Evolutionary conservation across 2,888 invertebrate genomes (phyloP).

Genomic region (Dryococelus australis): DNA sequence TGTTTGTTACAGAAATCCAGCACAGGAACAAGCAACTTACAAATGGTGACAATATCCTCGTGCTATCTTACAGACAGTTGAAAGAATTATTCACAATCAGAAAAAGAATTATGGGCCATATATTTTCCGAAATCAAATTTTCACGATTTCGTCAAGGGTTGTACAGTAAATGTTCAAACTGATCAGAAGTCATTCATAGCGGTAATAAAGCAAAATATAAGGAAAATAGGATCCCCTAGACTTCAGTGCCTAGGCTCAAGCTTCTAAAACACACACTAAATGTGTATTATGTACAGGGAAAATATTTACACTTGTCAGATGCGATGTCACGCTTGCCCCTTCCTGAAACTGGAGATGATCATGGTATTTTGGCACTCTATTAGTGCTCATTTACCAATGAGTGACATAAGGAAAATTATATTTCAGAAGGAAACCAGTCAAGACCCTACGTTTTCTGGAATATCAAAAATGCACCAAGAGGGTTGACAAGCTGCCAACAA

Average conservation of each 20-base stretch:
- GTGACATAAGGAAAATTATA: background rate
- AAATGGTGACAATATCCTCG: background rate
- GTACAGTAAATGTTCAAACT: background rate
- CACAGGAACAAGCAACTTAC: background rate
- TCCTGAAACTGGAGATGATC: background rate
- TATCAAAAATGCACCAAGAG: background rate
- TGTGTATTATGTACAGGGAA: background rate
- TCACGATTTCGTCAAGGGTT: background rate
- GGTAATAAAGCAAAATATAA: background rate
- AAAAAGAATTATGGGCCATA: background rate
- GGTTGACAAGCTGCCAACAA: background rate
- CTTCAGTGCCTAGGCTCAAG: background rate
- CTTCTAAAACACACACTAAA: background rate
- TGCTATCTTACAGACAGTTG: background rate
- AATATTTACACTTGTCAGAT: background rate
- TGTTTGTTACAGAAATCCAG: background rate
- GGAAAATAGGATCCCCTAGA: background rate
- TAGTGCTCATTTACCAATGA: conserved; percentile 1
- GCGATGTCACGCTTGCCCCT: background rate
- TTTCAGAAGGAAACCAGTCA: background rate
- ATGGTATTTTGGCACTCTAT: background rate
- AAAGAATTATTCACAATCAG: background rate
- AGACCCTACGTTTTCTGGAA: background rate
- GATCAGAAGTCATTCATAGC: background rate
- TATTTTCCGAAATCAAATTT: background rate